Evolutionary conservation across 2,113 vertebrate species (phyloP).

Genomic region (Epinephelus moara): DNA sequence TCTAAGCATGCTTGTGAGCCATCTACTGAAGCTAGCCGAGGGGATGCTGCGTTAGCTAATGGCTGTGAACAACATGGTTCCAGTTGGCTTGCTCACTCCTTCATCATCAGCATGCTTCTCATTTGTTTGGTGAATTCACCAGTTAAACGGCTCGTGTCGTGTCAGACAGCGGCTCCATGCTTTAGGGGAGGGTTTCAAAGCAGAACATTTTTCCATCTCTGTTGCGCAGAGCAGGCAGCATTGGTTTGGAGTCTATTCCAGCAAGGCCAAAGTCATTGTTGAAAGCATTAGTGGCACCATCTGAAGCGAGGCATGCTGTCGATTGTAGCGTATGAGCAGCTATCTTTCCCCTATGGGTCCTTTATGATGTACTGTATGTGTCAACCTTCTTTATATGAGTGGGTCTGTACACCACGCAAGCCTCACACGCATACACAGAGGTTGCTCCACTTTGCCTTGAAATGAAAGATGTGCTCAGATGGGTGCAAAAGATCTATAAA

Average conservation of each 20-base stretch:
- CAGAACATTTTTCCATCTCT: slow-evolving; percentile 51
- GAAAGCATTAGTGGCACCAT: slow-evolving; percentile 44
- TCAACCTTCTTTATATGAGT: slow-evolving; percentile 20
- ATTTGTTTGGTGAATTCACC: slow-evolving; percentile 58
- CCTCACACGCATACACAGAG: not conserved
- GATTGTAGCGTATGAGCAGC: slow-evolving; percentile 63
- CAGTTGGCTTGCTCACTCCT: slow-evolving; percentile 57
- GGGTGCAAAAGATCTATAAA: slow-evolving; percentile 9
- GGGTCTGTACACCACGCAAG: slow-evolving; percentile 34
- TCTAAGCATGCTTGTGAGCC: not conserved
- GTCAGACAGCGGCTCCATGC: slow-evolving; percentile 51
- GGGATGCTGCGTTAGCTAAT: slow-evolving; percentile 38
- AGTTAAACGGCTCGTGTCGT: slow-evolving; percentile 62
- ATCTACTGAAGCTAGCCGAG: slow-evolving; percentile 6
- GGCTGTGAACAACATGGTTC: slow-evolving; percentile 53
- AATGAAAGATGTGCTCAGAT: slow-evolving; percentile 6
- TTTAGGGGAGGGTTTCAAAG: slow-evolving; percentile 46
- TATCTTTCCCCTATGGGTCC: slow-evolving; percentile 47
- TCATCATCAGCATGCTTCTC: slow-evolving; percentile 58
- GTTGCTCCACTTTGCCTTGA: slow-evolving; percentile 14
- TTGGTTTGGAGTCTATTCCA: slow-evolving; percentile 39
- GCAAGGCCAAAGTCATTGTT: slow-evolving; percentile 73
- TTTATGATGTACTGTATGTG: slow-evolving; percentile 49
- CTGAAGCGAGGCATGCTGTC: slow-evolving; percentile 39
- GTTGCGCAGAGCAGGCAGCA: not conserved